Conservation (phyloP, 2,113 vertebrate genomes). For the Pantherophis guttatus region DNA sequence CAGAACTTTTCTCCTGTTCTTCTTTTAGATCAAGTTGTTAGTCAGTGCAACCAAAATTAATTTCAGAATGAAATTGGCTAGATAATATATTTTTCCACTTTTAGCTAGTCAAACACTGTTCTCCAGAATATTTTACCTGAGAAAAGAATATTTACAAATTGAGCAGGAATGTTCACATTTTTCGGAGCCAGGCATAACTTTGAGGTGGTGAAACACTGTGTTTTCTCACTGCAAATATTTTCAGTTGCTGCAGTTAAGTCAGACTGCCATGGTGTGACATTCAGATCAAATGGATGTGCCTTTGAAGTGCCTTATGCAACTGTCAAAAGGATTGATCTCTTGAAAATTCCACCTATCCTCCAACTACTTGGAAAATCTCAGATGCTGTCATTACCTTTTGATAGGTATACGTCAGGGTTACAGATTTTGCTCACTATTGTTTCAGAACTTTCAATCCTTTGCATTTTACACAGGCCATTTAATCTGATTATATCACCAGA, state of each 20-base stretch:
- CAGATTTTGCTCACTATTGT: not conserved
- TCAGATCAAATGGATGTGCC: not conserved
- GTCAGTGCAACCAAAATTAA: not conserved
- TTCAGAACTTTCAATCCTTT: not conserved
- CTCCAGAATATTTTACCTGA: not conserved
- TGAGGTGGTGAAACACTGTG: not conserved
- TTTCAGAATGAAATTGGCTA: not conserved
- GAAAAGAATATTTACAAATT: not conserved
- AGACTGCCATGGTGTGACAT: not conserved
- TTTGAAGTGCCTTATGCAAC: not conserved
- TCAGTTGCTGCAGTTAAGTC: not conserved
- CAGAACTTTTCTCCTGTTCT: not conserved
- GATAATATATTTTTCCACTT: not conserved
- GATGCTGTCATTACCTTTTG: not conserved
- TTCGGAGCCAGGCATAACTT: not conserved
- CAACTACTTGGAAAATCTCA: not conserved
- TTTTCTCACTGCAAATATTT: not conserved
- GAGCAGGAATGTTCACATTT: not conserved
- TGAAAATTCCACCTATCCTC: not conserved
- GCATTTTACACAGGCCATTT: not conserved
- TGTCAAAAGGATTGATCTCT: not conserved
- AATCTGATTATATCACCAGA: not conserved
- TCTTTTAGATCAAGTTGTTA: not conserved
- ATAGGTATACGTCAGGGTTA: not conserved
- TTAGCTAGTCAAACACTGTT: not conserved